Percentiles rank a stretch among this genome's conserved stretches.
Conservation (phyloP, 2,797 vertebrate species). For the Mallotus villosus region DNA sequence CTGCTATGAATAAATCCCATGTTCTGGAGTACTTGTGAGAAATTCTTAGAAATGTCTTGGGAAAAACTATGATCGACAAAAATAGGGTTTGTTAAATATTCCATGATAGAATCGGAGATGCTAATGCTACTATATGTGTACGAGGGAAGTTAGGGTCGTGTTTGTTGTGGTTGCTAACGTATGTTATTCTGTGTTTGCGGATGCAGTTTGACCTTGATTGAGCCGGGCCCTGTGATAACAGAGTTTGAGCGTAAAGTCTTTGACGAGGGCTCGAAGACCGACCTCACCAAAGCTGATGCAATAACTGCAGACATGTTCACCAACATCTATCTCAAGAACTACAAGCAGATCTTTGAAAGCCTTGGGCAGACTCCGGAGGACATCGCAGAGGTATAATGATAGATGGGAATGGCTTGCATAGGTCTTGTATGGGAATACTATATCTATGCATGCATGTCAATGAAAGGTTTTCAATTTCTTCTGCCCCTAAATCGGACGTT, state of each 20-base stretch:
- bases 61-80: background rate
- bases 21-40: background rate
- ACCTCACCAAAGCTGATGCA: conserved; percentile 81
- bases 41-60: conserved; percentile 1
- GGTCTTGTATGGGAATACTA: background rate
- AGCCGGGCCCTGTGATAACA: conserved; percentile 85
- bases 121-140: background rate
- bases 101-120: background rate
- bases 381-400: conserved; percentile 77
- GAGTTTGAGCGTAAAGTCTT: conserved; percentile 87
- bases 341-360: conserved; percentile 82
- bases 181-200: conserved; percentile 1
- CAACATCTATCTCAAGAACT: conserved; percentile 86
- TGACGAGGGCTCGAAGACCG: conserved; percentile 81
- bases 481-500: conserved; percentile 9
- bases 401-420: background rate
- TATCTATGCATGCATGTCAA: background rate
- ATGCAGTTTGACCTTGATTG: conserved; percentile 82
- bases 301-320: conserved; percentile 86
- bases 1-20: conserved; percentile 12
- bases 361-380: conserved; percentile 83
- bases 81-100: background rate
- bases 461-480: background rate
- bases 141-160: no score
- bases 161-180: background rate